Base-by-base conservation (phyloP, 2,888 invertebrate genomes). In the Eretmocerus hayati region DNA sequence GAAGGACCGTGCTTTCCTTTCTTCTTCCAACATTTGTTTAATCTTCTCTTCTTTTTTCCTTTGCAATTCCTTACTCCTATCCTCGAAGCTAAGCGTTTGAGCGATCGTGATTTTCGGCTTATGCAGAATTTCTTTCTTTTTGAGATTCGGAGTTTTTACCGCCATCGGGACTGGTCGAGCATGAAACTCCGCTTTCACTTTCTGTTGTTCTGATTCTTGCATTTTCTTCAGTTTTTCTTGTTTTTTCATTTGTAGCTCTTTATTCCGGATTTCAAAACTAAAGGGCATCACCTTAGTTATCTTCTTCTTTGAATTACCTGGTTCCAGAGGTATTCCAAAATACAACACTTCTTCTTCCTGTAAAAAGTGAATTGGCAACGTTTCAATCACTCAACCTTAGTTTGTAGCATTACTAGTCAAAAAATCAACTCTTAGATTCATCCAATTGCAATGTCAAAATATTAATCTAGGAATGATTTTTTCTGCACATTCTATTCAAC, bases 1-100 rank as follows among this genome's bases (percentile, higher is more conserved):
- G 60, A 88, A 88, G 56, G 79, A 78, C 1, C 77, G 71, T 1
- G 77, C 75, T 63, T 81, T 78, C 58, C 77, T 81, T 52, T 76
- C 74, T 51, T 81, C 78, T 54, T 83, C 80, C 18, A 80, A 63
- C 49, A 76, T 72, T 54, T 77, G 75, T 54, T 78, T 77, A 8
- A 85, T 78, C 57, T 75, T 75, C 58, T 81, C 77, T 54, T 85
- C 81, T 55, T 78, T 81, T 46, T 76, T 78, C 35, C 74, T 72
- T 42, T 74, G 72, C 21, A 79, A 59, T 47, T 76, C 71, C 60
- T 79, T 79, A 64, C 85, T 78, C 13, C 83, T 69, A 46, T 78
- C 73, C 50, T 84, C 84, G 72, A 88, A 87, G 55, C 83, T 84
- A 20, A 59, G 52, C 13, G 58, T 57, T 9, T 54, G 38, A 42